Base-by-base conservation (phyloP, 1,140 invertebrate genomes). In the Lasaia peninsularis region DNA sequence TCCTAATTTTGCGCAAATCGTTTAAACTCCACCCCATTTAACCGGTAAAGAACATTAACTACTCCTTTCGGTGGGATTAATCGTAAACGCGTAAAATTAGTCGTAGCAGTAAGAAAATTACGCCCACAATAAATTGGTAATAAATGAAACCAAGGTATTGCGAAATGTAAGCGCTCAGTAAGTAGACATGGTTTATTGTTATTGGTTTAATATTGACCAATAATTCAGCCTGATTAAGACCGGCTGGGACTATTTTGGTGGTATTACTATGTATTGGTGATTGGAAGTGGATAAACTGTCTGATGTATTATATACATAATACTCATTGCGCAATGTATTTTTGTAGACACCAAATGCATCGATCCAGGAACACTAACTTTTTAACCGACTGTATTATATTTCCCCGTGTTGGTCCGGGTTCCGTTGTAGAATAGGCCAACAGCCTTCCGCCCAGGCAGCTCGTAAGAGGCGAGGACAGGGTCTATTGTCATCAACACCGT, bases 161-260 rank as follows among this genome's bases (percentile, higher is more conserved):
- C 10, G 11, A 48, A n/a, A n/a, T n/a, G 21, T 48, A 48, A 11
- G 18, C 11, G 16, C 18, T 48, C 44, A 18, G 44, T 48, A 48
- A 24, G 44, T 48, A 48, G 10, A 11, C 11, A 48, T 48, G 44
- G 44, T 48, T 48, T 48, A 48, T 48, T 48, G 44, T 48, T 48
- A 48, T 48, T 48, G 44, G 44, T 20, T 48, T 48, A 48, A 21
- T 48, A 48, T 48, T 24, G 44, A 48, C 10, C 21, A 48, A 48
- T 48, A 48, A 48, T 48, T 48, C 18, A 48, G 44, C n/a, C 18
- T 48, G 44, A 48, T 48, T 48, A 48, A 48, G 44, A 48, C 18
- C 11, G 12, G 35, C 14, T 48, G 21, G 44, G 20, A 48, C 44
- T 48, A 48, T 48, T 48, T 48, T 48, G 20, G 44, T 21, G 20